Percentiles rank a stretch among this genome's conserved stretches.
These are phyloP conservation scores for Streblospio benedicti DNA, from an alignment of 1,140 invertebrate genomes.

Conservation along the genomic window DNA sequence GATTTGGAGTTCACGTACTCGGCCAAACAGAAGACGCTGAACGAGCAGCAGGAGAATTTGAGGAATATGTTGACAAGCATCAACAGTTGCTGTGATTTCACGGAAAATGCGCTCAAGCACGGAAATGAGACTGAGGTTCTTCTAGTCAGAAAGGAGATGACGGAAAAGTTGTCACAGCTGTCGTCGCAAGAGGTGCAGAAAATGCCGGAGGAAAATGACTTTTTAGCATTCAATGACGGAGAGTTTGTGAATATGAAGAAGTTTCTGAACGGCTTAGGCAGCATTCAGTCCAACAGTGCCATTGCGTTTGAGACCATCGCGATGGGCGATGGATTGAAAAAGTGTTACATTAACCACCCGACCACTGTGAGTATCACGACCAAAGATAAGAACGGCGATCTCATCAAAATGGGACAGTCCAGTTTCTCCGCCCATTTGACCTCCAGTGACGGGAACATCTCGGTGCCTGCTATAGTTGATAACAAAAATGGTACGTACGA, in stretches of 20 bases:
- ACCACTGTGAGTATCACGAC: conserved; percentile 44
- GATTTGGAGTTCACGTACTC: conserved; percentile 44
- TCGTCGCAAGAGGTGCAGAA: conserved; percentile 41
- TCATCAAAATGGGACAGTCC: conserved; percentile 39
- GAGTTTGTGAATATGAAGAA: conserved; percentile 39
- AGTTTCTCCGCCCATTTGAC: conserved; percentile 31
- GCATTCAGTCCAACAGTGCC: conserved; percentile 45
- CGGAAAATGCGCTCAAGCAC: conserved; percentile 48
- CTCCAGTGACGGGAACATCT: conserved; percentile 1
- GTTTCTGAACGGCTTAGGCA: conserved; percentile 40
- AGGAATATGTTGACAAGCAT: conserved; percentile 47
- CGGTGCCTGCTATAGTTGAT: conserved; percentile 43
- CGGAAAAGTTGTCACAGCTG: conserved; percentile 49
- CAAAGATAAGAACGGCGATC: conserved; percentile 44
- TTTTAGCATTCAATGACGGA: conserved; percentile 40
- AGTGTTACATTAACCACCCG: conserved; percentile 37
- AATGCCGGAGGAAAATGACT: conserved; percentile 49
- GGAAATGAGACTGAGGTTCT: conserved; percentile 52
- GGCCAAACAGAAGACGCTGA: conserved; percentile 46
- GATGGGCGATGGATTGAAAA: conserved; percentile 47
- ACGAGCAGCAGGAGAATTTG: conserved; percentile 44
- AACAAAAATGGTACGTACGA: conserved; percentile 51
- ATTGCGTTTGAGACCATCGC: conserved; percentile 47
- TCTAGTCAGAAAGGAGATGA: conserved; percentile 52
- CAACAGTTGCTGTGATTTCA: conserved; percentile 47